Evolutionary conservation across 2,888 invertebrate species (phyloP).

Genomic region (Crepidodera aurea): DNA sequence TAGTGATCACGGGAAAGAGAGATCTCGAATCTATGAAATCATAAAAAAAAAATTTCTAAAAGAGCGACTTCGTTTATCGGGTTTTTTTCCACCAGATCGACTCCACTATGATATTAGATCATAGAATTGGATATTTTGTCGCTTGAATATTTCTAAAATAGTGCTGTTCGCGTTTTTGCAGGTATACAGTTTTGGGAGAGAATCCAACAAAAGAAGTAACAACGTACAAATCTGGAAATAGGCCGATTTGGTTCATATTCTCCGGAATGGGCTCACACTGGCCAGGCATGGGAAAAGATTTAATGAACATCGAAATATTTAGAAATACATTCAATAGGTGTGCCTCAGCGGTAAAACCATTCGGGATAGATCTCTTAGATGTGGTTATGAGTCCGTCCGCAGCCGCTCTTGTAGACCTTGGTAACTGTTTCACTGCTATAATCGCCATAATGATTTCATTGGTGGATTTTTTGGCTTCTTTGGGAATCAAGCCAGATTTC

Average conservation of each 20-base stretch:
- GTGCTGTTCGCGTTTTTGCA: too few species aligned
- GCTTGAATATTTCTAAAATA: too few species aligned
- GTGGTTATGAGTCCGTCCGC: conserved; percentile 63
- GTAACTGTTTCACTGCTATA: conserved; percentile 68
- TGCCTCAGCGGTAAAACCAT: conserved; percentile 62
- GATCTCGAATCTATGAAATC: too few species aligned
- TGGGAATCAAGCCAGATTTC: conserved; percentile 85
- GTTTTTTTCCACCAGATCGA: too few species aligned
- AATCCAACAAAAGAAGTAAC: conserved; percentile 22
- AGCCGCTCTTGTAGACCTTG: conserved; percentile 62
- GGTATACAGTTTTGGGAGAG: conserved; percentile 33
- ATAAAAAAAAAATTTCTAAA: too few species aligned
- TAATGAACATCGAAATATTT: conserved; percentile 69
- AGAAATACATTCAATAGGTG: conserved; percentile 64
- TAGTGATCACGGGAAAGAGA: too few species aligned
- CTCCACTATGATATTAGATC: too few species aligned
- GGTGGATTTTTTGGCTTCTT: conserved; percentile 77
- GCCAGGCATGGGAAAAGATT: conserved; percentile 68
- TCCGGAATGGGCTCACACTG: conserved; percentile 75
- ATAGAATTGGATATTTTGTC: too few species aligned
- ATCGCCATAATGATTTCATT: conserved; percentile 75
- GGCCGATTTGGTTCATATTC: conserved; percentile 71
- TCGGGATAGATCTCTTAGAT: conserved; percentile 64
- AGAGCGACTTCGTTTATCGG: too few species aligned
- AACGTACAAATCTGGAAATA: conserved; percentile 34